Conservation (phyloP, 2,888 invertebrate species). For the Palloptera scutellata region DNA sequence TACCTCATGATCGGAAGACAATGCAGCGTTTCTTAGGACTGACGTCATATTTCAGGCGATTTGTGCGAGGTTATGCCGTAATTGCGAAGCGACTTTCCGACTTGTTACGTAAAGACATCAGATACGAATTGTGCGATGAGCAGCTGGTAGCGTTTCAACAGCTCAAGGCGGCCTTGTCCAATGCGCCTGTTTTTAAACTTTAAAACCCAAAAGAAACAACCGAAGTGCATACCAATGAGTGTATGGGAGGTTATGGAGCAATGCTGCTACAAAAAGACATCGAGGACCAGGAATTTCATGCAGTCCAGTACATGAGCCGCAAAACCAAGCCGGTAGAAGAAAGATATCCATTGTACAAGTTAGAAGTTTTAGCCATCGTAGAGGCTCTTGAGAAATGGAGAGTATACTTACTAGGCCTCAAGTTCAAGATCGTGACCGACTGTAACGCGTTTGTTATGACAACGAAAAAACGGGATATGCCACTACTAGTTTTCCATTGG, state of each 20-base stretch:
- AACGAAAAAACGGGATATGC: constrained; percentile 48
- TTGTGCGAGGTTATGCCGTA: constrained; percentile 35
- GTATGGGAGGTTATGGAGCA: constrained; percentile 38
- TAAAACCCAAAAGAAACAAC: background rate
- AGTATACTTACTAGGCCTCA: constrained; percentile 47
- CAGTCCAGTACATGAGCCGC: constrained; percentile 42
- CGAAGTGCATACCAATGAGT: constrained; percentile 37
- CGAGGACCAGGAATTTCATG: constrained; percentile 40
- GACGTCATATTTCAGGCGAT: constrained; percentile 33
- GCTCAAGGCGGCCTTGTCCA: constrained; percentile 17
- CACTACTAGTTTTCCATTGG: constrained; percentile 43
- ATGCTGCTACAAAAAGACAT: constrained; percentile 27
- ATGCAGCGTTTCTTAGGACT: constrained; percentile 36
- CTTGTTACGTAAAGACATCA: constrained; percentile 33
- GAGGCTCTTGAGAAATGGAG: constrained; percentile 37
- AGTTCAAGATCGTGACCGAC: constrained; percentile 54
- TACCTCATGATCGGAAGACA: constrained; percentile 27
- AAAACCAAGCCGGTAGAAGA: constrained; percentile 41
- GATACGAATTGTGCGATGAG: constrained; percentile 38
- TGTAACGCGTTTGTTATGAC: constrained; percentile 52
- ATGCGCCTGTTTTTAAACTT: constrained; percentile 23
- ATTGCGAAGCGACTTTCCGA: constrained; percentile 55
- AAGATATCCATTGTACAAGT: constrained; percentile 50
- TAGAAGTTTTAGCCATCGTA: constrained; percentile 32
- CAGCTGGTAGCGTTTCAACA: constrained; percentile 27